Base-by-base conservation (phyloP, 92 coral and sea anemone species). In the Epizoanthus scotinus region DNA sequence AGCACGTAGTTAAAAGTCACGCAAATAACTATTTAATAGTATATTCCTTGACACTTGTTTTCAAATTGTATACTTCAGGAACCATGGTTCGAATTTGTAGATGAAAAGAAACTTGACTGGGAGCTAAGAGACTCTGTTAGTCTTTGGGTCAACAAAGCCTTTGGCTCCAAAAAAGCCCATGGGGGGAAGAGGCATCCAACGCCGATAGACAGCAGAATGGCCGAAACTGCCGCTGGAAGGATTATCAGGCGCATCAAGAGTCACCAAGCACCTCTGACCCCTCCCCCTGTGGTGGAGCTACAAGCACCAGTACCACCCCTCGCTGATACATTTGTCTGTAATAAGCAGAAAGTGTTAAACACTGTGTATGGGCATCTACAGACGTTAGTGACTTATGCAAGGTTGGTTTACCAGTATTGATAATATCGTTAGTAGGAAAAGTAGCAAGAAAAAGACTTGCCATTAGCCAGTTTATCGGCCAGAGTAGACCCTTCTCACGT, bases 61-160 rank as follows among this genome's bases (percentile, higher is more conserved):
- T 55, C 3, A 8, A 29, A 19, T 54, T 19, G 18, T 15, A 28
- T 6, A 42, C 49, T 38, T 22, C 65, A 96, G 99, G 87, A 80
- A 27, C 90, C 93, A 2, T 96, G 99, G 99, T 25, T 54, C 53
- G 99, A 96, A 59, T 83, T 88, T 55, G 84, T 93, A 14, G 93
- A 93, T 65, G 5, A 82, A 63, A 94, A 84, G 65, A 93, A 87
- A 86, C 91, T 96, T 78, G 99, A 93, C 63, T 82, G 93, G 95
- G 98, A 96, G 60, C 58, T 96, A 61, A 89, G 88, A 42, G 96
- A 86, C 71, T 87, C 94, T 57, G 91, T 87, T 0, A 90, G 90
- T 18, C 86, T 79, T 71, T 96, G 98, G 98, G 82, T 91, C 84
- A 93, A 82, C 68, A 86, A 88, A 42, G 88, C 91, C 6, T 86